phyloP scores from a whole-genome alignment of 2,113 vertebrate species.

The Nanorana parkeri region DNA sequence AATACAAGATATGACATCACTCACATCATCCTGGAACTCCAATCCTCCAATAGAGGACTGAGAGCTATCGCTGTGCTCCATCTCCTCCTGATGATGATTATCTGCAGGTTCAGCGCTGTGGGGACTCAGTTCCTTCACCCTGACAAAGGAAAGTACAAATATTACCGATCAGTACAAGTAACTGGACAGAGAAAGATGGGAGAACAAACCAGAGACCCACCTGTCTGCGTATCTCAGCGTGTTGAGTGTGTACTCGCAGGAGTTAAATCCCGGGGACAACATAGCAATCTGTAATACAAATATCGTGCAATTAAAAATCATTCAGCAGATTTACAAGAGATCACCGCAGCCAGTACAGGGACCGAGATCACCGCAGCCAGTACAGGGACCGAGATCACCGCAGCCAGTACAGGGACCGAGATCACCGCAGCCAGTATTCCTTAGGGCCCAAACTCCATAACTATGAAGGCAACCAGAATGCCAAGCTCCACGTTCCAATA shows the following conservation, averaged over 20 bases:
- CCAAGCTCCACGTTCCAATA: no score
- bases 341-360: no score
- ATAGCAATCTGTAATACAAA: conserved; percentile 87
- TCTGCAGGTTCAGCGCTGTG: conserved; percentile 66
- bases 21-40: conserved; percentile 62
- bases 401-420: no score
- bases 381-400: no score
- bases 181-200: no score
- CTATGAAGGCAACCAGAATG: no score
- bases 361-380: no score
- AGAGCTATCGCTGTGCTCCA: conserved; percentile 61
- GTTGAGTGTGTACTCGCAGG: conserved; percentile 96
- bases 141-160: conserved; percentile 62
- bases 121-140: conserved; percentile 79
- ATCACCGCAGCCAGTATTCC: no score
- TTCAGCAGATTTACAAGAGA: no score
- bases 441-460: no score
- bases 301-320: neutral
- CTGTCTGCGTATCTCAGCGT: conserved; percentile 96
- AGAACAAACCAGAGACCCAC: conserved; percentile 67
- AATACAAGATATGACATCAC: conserved; percentile 30
- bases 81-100: conserved; percentile 74
- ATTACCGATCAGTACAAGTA: no score
- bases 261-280: conserved; percentile 94
- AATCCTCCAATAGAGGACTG: conserved; percentile 55